Percentiles rank a stretch among this genome's conserved stretches.
Evolutionary conservation across 2,113 vertebrate genomes (phyloP).

Genomic region (Cynoglossus semilaevis): DNA sequence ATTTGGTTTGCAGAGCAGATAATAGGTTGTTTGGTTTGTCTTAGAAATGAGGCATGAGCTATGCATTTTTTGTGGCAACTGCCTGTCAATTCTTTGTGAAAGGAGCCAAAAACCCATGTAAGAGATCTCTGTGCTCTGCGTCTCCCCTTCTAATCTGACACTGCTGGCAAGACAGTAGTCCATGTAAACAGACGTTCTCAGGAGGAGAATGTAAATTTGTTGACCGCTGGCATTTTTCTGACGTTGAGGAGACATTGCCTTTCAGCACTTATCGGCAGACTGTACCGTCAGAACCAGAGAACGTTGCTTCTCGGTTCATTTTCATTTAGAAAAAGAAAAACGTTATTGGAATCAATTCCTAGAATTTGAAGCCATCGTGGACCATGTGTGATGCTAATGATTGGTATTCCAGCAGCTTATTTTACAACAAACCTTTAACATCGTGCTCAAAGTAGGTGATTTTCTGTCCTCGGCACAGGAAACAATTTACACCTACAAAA

Average conservation of each 20-base stretch:
- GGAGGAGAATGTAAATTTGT: background rate
- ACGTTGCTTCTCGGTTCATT: background rate
- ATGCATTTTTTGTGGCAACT: slow-evolving; percentile 26
- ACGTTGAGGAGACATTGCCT: slow-evolving; percentile 2
- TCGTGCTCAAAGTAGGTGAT: no score
- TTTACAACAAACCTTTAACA: no score
- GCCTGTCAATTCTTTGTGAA: slow-evolving; percentile 21
- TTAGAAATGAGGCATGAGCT: slow-evolving; percentile 25
- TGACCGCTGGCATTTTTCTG: slow-evolving; percentile 10
- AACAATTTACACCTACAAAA: no score
- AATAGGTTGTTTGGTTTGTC: slow-evolving; percentile 22
- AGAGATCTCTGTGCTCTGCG: background rate
- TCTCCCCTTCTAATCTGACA: slow-evolving; percentile 6
- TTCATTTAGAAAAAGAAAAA: background rate
- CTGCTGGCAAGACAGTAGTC: slow-evolving; percentile 7
- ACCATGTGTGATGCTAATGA: no score
- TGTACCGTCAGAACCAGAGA: background rate
- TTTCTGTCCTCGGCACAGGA: no score
- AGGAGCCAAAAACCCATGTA: background rate
- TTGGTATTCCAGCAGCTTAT: background rate
- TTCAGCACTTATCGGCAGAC: slow-evolving; percentile 5
- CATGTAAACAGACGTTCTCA: slow-evolving; percentile 10
- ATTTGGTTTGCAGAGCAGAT: slow-evolving; percentile 25
- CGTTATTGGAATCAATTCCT: no score
- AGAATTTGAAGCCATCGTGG: no score